Evolutionary conservation across 1,140 invertebrate genomes (phyloP).

Genomic region (Metaphire vulgaris): DNA sequence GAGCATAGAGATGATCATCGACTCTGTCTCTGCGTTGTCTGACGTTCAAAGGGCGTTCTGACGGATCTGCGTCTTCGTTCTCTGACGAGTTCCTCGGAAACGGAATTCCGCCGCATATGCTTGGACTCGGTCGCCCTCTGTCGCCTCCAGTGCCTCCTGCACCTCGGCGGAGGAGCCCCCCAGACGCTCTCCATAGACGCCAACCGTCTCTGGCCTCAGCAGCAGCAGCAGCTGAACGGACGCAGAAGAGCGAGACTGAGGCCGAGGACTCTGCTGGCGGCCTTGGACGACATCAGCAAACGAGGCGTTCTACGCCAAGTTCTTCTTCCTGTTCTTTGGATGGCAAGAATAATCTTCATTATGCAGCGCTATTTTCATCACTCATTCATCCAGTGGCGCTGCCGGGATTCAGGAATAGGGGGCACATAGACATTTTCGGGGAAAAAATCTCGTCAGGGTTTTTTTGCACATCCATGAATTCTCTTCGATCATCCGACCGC

Average conservation of each 20-base stretch:
- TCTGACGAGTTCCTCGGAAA: not conserved
- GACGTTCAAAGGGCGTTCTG: not conserved
- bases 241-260: not conserved
- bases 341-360: not conserved
- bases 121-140: not conserved
- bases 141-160: not conserved
- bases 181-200: not conserved
- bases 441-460: no score
- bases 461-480: no score
- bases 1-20: no score
- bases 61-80: not conserved
- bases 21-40: no score
- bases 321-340: not conserved
- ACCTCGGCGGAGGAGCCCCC: not conserved
- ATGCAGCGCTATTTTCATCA: no score
- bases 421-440: no score
- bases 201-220: not conserved
- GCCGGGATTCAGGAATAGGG: no score
- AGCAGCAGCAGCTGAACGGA: not conserved
- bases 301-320: not conserved
- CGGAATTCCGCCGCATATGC: not conserved
- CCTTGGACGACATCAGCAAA: not conserved
- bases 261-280: not conserved
- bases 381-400: no score
- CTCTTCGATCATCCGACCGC: no score